Base-by-base conservation (phyloP, 2,888 invertebrate species). In the Rhynchonema sp. region DNA sequence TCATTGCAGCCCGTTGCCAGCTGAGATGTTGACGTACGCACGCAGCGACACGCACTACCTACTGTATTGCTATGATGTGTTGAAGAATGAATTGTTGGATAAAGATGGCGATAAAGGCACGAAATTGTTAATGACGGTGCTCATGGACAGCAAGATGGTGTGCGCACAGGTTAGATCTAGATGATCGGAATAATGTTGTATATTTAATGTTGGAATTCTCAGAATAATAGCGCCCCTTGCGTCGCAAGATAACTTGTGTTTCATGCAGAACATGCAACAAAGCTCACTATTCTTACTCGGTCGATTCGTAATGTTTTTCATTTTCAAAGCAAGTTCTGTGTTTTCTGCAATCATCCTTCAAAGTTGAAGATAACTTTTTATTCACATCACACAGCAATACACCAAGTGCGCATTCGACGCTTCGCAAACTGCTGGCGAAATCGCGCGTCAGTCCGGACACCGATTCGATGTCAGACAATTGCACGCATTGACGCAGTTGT, bases 31-130 rank as follows among this genome's bases (percentile, higher is more conserved):
- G 17, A 70, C 73, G 49, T 98, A 98, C 75, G 96, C 96, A 0
- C 80, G 92, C 23, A 83, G 83, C 72, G 96, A 98, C 75, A 96
- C 96, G 0, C 96, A 94, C 76, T 92, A 87, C 74, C 77, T 98
- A 62, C 80, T 94, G 2, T 87, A 87, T 73, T 83, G 94, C 64
- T 91, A 87, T 77, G 84, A 87, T 61, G 75, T 79, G 49, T 76
- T 94, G 77, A 82, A 80, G 61, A 83, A 83, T 65, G 84, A 86
- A 60, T 76, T 94, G 46, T 71, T 88, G 1, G 78, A 80, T 1
- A 76, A 76, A 62, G n/a, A n/a, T n/a, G n/a, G n/a, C n/a, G n/a
- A n/a, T n/a, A n/a, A n/a, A n/a, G n/a, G n/a, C n/a, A n/a, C n/a
- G n/a, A n/a, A n/a, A n/a, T n/a, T n/a, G n/a, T n/a, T n/a, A n/a